phyloP scores from a whole-genome alignment of 2,888 invertebrate species.

The Dasysyrphus tricinctus region DNA sequence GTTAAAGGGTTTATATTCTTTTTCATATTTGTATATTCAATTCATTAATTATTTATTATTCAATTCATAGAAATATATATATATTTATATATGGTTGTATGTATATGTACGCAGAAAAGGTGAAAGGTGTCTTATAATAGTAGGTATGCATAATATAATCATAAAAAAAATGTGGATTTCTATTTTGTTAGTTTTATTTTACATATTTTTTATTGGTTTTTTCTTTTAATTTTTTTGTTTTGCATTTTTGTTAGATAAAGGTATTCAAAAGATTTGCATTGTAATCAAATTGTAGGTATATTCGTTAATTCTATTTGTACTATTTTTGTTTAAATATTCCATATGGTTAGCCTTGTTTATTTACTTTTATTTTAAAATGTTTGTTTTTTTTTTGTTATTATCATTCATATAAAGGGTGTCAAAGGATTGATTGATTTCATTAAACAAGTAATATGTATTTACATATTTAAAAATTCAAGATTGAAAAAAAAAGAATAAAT shows the following conservation, averaged over 20 bases:
- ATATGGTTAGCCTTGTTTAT: slow-evolving; percentile 56
- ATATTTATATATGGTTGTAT: not conserved
- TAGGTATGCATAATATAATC: slow-evolving; percentile 23
- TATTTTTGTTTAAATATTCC: slow-evolving; percentile 60
- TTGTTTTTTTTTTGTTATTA: slow-evolving; percentile 10
- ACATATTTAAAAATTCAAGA: slow-evolving; percentile 25
- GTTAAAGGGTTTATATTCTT: slow-evolving; percentile 1
- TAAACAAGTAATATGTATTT: slow-evolving; percentile 16
- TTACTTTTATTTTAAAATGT: slow-evolving; percentile 9
- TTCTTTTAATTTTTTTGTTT: slow-evolving; percentile 2
- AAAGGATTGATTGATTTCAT: slow-evolving; percentile 60
- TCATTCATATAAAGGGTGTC: slow-evolving; percentile 40
- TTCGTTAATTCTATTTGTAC: slow-evolving; percentile 73
- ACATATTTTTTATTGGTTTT: slow-evolving; percentile 38
- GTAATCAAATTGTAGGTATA: slow-evolving; percentile 60
- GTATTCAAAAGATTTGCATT: slow-evolving; percentile 52
- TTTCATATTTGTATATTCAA: slow-evolving; percentile 36
- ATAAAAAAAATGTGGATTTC: slow-evolving; percentile 39
- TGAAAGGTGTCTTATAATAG: slow-evolving; percentile 28
- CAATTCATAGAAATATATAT: slow-evolving; percentile 45
- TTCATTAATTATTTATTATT: slow-evolving; percentile 47
- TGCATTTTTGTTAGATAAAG: slow-evolving; percentile 15
- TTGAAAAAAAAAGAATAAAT: slow-evolving; percentile 10
- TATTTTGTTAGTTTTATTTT: slow-evolving; percentile 42
- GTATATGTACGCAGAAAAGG: slow-evolving; percentile 13